These are phyloP conservation scores for Lacerta bilineata DNA, from an alignment of 2,797 vertebrate genomes.

Conservation along the genomic window DNA sequence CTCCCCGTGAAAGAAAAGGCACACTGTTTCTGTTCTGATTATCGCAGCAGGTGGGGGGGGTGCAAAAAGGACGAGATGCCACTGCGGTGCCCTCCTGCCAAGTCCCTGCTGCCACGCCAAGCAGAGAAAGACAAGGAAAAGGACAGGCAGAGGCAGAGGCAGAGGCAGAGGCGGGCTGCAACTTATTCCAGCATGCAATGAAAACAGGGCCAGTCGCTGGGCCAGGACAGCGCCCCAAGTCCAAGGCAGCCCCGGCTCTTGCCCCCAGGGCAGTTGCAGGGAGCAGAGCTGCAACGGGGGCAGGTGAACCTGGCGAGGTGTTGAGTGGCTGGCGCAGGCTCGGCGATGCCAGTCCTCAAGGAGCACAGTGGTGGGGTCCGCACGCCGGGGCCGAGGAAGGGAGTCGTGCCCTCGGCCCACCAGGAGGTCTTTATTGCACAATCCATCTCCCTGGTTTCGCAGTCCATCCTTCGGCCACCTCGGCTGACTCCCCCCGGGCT, in stretches of 20 bases:
- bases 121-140: not conserved
- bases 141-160: not conserved
- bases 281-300: not conserved
- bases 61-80: too few relatives aligned
- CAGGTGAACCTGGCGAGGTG: too few relatives aligned
- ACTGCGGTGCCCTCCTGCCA: too few relatives aligned
- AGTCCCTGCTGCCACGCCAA: not conserved
- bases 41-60: not conserved
- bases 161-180: not conserved
- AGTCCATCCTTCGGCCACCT: not conserved
- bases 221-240: not conserved
- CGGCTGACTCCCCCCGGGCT: too few relatives aligned
- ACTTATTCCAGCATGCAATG: slow-evolving; percentile 15
- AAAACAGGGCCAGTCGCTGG: not conserved
- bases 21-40: not conserved
- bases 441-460: not conserved
- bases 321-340: too few relatives aligned
- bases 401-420: too few relatives aligned
- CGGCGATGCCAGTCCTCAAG: not conserved
- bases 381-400: not conserved
- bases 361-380: not conserved
- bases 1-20: not conserved
- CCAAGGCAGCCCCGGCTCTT: not conserved
- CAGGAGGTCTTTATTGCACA: too few relatives aligned
- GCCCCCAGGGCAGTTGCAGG: not conserved